These are phyloP conservation scores for Chymomyza amoena DNA, from an alignment of 2,888 invertebrate genomes.

Conservation along the genomic window DNA sequence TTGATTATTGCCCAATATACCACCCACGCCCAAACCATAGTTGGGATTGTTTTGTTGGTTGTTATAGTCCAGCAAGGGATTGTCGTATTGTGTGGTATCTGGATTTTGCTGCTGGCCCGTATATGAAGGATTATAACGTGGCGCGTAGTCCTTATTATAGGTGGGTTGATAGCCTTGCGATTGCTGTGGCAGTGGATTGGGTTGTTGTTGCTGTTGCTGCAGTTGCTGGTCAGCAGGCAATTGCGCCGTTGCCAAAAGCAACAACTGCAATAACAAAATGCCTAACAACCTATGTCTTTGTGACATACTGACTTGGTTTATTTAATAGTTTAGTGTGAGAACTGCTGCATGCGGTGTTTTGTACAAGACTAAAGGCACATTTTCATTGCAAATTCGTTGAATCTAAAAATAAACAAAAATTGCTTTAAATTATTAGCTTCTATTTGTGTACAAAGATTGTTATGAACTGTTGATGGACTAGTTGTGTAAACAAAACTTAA, in stretches of 20 bases:
- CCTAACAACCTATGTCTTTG: constrained; percentile 13
- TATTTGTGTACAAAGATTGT: constrained; percentile 45
- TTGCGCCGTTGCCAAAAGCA: constrained; percentile 42
- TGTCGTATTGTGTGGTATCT: constrained; percentile 66
- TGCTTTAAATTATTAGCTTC: background rate
- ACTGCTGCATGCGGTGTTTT: constrained; percentile 36
- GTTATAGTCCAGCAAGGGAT: constrained; percentile 64
- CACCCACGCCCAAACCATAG: constrained; percentile 22
- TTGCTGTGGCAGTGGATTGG: constrained; percentile 31
- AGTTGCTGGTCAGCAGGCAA: constrained; percentile 34
- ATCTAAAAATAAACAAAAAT: constrained; percentile 48
- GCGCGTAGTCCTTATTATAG: constrained; percentile 73
- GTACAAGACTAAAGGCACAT: constrained; percentile 63
- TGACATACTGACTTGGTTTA: constrained; percentile 50
- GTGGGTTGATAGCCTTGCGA: constrained; percentile 64
- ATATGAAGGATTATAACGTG: constrained; percentile 75
- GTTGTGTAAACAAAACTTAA: constrained; percentile 48
- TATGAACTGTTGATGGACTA: constrained; percentile 20
- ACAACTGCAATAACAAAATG: constrained; percentile 24
- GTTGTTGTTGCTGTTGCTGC: constrained; percentile 22
- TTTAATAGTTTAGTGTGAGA: constrained; percentile 21
- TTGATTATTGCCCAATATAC: constrained; percentile 20
- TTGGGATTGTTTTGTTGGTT: constrained; percentile 48
- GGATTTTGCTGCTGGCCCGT: constrained; percentile 61
- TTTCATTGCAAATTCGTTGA: constrained; percentile 36